Conservation (phyloP, 2,797 vertebrate genomes). For the Loris lydekkerianus region DNA sequence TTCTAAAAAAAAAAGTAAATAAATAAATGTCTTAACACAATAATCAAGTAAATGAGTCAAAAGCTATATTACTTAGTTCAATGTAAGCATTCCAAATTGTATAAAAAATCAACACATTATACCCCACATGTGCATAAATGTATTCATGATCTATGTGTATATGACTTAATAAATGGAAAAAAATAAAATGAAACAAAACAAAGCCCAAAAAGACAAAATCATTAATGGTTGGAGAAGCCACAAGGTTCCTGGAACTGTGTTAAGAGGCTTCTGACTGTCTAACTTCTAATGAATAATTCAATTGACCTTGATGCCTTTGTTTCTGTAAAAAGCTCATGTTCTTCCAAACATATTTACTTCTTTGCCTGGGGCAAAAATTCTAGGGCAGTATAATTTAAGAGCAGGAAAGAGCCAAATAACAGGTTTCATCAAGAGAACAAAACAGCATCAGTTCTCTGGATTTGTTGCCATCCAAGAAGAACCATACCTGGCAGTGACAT, state of each 20-base stretch:
- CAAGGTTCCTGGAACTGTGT: background rate
- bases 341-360: slow-evolving; percentile 46
- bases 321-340: background rate
- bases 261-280: slow-evolving; percentile 47
- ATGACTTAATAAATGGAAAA: no score
- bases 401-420: slow-evolving; percentile 45
- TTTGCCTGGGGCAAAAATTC: background rate
- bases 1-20: no score
- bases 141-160: no score
- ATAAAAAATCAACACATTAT: no score
- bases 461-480: slow-evolving; percentile 72
- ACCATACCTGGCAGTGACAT: slow-evolving; percentile 50
- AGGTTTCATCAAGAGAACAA: slow-evolving; percentile 65
- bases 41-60: no score
- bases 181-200: background rate
- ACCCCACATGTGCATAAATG: no score
- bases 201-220: background rate
- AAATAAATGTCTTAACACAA: no score
- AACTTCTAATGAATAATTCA: background rate
- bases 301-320: background rate
- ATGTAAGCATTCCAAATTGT: no score
- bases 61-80: no score
- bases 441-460: slow-evolving; percentile 56
- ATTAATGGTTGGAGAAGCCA: background rate
- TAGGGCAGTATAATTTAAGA: slow-evolving; percentile 70